phyloP scores from a whole-genome alignment of 2,113 vertebrate genomes.

The Pungitius pungitius region DNA sequence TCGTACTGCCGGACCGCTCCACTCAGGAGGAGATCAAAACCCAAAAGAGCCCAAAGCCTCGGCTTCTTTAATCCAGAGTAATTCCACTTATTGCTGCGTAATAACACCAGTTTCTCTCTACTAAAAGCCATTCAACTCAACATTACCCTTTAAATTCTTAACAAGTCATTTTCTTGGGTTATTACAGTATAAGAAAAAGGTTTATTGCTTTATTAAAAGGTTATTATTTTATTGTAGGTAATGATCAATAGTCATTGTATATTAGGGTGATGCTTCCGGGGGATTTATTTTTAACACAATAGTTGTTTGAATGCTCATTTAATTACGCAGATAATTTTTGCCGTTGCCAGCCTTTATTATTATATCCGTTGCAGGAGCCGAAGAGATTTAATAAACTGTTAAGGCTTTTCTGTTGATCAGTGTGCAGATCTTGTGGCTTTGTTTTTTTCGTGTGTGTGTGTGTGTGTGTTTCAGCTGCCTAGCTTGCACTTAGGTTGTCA shows the following conservation, averaged over 20 bases:
- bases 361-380: conserved; percentile 30
- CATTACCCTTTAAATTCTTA: background rate
- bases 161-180: background rate
- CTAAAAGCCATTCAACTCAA: background rate
- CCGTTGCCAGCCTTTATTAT: conserved; percentile 27
- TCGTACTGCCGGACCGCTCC: background rate
- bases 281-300: conserved; percentile 1
- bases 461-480: conserved; percentile 20
- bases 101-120: conserved; percentile 9
- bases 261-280: conserved; percentile 22
- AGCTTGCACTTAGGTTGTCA: conserved; percentile 41
- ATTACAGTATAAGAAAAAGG: background rate
- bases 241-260: conserved; percentile 26
- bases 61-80: conserved; percentile 1
- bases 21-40: background rate
- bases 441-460: conserved; percentile 11
- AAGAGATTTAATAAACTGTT: conserved; percentile 62
- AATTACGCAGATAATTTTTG: conserved; percentile 44
- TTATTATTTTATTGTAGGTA: background rate
- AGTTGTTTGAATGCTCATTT: conserved; percentile 25
- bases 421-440: conserved; percentile 31
- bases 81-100: conserved; percentile 2
- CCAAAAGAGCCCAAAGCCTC: background rate
- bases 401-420: conserved; percentile 52
- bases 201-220: too few relatives aligned